Evolutionary conservation across 2,797 vertebrate genomes (phyloP), one percentile per base, ranked within the genome.

Genomic region (Esox lucius): DNA sequence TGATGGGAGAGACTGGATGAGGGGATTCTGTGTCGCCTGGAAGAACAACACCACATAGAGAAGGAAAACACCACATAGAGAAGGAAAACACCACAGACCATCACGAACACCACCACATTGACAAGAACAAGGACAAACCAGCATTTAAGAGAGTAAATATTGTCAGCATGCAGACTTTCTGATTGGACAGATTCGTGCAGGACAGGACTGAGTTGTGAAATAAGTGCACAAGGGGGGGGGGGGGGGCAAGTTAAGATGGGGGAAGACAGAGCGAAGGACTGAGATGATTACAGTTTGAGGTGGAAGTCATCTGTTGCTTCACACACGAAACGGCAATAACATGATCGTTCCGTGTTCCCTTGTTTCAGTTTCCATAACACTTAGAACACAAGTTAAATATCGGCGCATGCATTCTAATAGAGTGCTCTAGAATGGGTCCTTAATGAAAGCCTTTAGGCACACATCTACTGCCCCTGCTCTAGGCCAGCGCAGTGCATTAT

Each of bases 1-100:
- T 93, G 92, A 93, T 86, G 92, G 93, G 93, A 90, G 88, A 93
- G 81, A 92, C 92, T 94, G 92, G 88, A 94, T 92, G 92, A 87
- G 90, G 88, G 91, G 92, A 89, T 86, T 92, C 92, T 91, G 94
- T 93, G 87, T 91, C 91, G 90, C 89, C 92, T 95, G 94, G 90
- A 95, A 95, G 91, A 89, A 94, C 78, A 66, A 26, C 56, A 61
- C 56, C 56, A 94, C 1, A 89, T 82, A 91, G 80, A 88, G 93
- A 72, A 46, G 42, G 42, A 46, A 68, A 61, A 42, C 64, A 70
- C n/a, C 8, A 59, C n/a, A 35, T 82, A 91, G 80, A 88, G 93
- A 72, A 46, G 42, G 42, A 46, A 68, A 61, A 42, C 64, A 70
- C n/a, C 8, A 59, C n/a, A 35, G 28, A 56, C 17, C 53, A 62